These are phyloP conservation scores for Oppia nitens DNA, from an alignment of 1,140 invertebrate genomes.

Conservation along the genomic window DNA sequence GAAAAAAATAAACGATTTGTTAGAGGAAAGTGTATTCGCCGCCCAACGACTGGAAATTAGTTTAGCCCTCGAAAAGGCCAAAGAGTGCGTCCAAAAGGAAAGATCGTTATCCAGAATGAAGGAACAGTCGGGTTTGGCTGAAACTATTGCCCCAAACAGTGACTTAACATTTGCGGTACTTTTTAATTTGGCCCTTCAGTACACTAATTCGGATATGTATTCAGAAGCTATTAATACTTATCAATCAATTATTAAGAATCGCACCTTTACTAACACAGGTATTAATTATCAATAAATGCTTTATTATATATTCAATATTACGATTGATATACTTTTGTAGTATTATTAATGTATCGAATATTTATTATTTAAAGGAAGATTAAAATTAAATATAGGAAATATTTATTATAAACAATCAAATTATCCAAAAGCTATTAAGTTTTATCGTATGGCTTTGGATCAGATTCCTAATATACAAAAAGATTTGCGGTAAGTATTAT, in stretches of 20 bases:
- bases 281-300: too few relatives aligned
- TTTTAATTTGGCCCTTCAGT: slow-evolving; percentile 85
- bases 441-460: slow-evolving; percentile 91
- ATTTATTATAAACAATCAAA: slow-evolving; percentile 90
- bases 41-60: slow-evolving; percentile 35
- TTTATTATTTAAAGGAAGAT: slow-evolving; percentile 39
- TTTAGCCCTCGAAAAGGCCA: slow-evolving; percentile 68
- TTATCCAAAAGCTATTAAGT: slow-evolving; percentile 86
- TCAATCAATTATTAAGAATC: slow-evolving; percentile 67
- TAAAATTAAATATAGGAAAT: slow-evolving; percentile 97
- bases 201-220: slow-evolving; percentile 80
- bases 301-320: too few relatives aligned
- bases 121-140: slow-evolving; percentile 42
- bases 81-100: slow-evolving; percentile 87
- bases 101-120: slow-evolving; percentile 67
- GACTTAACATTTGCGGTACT: slow-evolving; percentile 28
- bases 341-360: slow-evolving; percentile 7
- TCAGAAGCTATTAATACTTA: slow-evolving; percentile 90
- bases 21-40: slow-evolving; percentile 61
- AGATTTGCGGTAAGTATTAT: slow-evolving; percentile 54
- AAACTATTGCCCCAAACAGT: slow-evolving; percentile 19
- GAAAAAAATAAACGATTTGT: slow-evolving; percentile 57
- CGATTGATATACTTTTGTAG: background rate
- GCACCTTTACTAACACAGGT: slow-evolving; percentile 58
- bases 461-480: slow-evolving; percentile 82